These are phyloP conservation scores for Mustela lutreola DNA, from an alignment of 2,113 vertebrate genomes.

Conservation along the genomic window DNA sequence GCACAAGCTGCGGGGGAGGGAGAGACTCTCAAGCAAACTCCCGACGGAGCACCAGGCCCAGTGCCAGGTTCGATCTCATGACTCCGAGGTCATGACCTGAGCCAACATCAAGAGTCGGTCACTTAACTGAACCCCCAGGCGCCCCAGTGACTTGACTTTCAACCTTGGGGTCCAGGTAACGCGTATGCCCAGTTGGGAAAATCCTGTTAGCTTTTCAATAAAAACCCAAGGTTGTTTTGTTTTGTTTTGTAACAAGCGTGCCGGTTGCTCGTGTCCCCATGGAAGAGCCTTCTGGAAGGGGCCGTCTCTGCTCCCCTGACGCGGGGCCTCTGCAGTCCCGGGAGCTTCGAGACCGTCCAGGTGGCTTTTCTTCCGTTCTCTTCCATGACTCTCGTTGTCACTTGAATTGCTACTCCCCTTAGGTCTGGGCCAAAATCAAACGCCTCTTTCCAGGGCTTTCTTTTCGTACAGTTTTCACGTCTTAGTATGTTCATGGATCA, in stretches of 20 bases:
- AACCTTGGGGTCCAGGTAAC: background rate
- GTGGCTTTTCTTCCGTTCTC: background rate
- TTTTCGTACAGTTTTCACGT: background rate
- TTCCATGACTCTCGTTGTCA: background rate
- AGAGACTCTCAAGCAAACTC: background rate
- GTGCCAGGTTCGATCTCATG: background rate
- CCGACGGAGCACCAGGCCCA: background rate
- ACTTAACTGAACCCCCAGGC: background rate
- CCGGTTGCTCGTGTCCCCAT: background rate
- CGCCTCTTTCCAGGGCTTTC: background rate
- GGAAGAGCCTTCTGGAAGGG: background rate
- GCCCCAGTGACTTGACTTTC: background rate
- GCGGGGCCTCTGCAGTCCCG: background rate
- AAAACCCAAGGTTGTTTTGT: background rate
- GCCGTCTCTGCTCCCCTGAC: background rate
- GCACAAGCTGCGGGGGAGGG: background rate
- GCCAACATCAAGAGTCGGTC: background rate
- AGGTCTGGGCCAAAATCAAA: background rate
- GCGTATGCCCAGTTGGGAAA: background rate
- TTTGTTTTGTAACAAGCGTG: background rate
- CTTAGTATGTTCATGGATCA: slow-evolving; percentile 3
- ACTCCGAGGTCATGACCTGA: background rate
- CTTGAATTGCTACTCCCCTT: background rate
- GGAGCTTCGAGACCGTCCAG: background rate
- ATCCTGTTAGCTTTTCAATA: background rate